Evolutionary conservation across 2,113 vertebrate species (phyloP), one percentile per base, ranked within the genome.

Genomic region (Odontesthes bonariensis): DNA sequence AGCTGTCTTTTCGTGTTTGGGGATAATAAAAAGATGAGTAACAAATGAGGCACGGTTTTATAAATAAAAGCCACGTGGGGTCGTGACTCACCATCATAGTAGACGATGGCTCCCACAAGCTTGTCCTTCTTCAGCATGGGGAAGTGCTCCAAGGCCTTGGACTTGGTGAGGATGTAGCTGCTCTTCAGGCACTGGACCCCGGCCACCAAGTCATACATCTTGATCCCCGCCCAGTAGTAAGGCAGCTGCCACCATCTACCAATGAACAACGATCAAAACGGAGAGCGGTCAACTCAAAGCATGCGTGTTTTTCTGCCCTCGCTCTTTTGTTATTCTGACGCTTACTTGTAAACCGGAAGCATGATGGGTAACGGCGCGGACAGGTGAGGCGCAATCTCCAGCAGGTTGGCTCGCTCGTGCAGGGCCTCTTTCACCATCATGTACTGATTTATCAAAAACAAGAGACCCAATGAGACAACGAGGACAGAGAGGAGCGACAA

Each of bases 311-410:
- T 8, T 5, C 8, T 14, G 27, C 27, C 3, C 27, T 27, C n/a
- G n/a, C n/a, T n/a, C n/a, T n/a, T n/a, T 19, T 17, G 1, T 23
- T 9, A 31, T 12, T 61, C n/a, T 3, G 32, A 55, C 11, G 53
- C 96, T 93, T 94, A 99, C 98, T 96, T 99, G 94, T 99, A 99
- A 88, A 99, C 90, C 71, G 98, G 98, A 4, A 99, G 96, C 98
- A 99, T 99, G 85, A 99, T 99, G 69, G 98, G 97, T 81, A 99
- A 78, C 0, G 97, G 95, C 2, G 93, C 94, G 0, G 98, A 97
- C 1, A 99, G 94, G 88, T 99, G 97, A 17, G 98, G 98, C 0
- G 98, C 98, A 1, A 99, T 96, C 60, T 98, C 93, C 60, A 99
- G 94, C 12, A 99, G 94, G 82, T 98, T 96, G 14, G 97, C 96